These are phyloP conservation scores for Calephelis nemesis DNA, from an alignment of 1,140 invertebrate genomes.

Conservation along the genomic window DNA sequence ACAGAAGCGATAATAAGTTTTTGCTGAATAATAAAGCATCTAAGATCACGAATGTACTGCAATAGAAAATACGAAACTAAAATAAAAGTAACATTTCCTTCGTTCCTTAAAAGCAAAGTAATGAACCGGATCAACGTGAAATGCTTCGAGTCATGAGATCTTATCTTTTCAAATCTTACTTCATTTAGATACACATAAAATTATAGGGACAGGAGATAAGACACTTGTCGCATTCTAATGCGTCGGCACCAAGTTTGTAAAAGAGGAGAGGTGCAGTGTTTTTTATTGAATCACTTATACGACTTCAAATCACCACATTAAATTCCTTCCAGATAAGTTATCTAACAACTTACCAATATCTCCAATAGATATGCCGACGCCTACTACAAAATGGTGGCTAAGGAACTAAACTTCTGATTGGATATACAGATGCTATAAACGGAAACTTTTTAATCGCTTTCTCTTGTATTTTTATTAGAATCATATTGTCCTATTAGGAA, in stretches of 20 bases:
- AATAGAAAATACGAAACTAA: slow-evolving; percentile 26
- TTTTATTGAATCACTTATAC: slow-evolving; percentile 58
- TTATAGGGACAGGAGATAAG: slow-evolving; percentile 66
- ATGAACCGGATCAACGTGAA: slow-evolving; percentile 56
- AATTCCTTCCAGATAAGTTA: slow-evolving; percentile 49
- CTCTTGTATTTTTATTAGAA: not conserved
- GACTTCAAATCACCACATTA: slow-evolving; percentile 58
- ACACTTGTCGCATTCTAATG: slow-evolving; percentile 57
- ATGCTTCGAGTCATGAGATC: slow-evolving; percentile 60
- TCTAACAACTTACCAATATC: slow-evolving; percentile 26
- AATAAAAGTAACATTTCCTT: slow-evolving; percentile 54
- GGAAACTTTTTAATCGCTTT: not conserved
- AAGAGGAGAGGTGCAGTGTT: slow-evolving; percentile 45
- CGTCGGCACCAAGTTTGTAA: slow-evolving; percentile 43
- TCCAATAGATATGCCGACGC: slow-evolving; percentile 26
- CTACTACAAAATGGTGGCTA: slow-evolving; percentile 19
- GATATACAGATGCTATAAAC: not conserved
- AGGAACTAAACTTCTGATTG: slow-evolving; percentile 14
- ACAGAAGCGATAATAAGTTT: too few species aligned
- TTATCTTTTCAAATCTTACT: slow-evolving; percentile 72
- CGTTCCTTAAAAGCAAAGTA: slow-evolving; percentile 61
- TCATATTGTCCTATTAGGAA: too few species aligned
- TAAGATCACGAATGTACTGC: too few species aligned
- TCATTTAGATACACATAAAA: slow-evolving; percentile 75
- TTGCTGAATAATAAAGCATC: not conserved